Evolutionary conservation across 2,888 invertebrate genomes (phyloP).

Genomic region (Campoplex nolae): DNA sequence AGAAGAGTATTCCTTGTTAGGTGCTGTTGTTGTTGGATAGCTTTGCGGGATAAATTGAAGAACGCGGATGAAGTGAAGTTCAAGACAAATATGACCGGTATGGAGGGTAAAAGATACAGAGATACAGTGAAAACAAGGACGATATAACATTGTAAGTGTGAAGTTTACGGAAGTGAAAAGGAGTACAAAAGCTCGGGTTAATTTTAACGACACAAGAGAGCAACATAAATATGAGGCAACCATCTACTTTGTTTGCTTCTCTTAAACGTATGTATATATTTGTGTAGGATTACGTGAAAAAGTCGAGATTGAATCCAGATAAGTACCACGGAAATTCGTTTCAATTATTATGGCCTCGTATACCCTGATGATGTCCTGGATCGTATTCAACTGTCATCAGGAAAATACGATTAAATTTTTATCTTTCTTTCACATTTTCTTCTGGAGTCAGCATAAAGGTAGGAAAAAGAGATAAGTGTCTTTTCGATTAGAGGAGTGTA

Average conservation of each 20-base stretch:
- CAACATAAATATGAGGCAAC: conserved; percentile 34
- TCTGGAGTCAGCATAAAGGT: conserved; percentile 17
- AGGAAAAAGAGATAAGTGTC: conserved; percentile 11
- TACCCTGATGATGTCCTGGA: neutral
- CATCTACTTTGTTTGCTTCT: neutral
- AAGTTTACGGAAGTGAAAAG: conserved; percentile 51
- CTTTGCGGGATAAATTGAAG: conserved; percentile 42
- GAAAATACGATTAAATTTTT: conserved; percentile 17
- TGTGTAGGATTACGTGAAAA: neutral
- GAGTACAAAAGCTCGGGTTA: conserved; percentile 36
- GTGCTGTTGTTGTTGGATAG: neutral
- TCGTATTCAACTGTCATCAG: conserved; percentile 18
- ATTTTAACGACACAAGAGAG: neutral
- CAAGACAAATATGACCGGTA: conserved; percentile 37
- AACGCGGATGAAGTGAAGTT: conserved; percentile 59
- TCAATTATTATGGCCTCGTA: conserved; percentile 25
- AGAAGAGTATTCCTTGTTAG: neutral
- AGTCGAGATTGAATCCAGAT: conserved; percentile 41
- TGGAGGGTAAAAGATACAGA: neutral
- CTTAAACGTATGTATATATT: conserved; percentile 6
- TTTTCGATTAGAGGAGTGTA: conserved; percentile 12
- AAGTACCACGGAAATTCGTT: conserved; percentile 33
- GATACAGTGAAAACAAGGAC: conserved; percentile 14
- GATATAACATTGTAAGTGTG: conserved; percentile 45
- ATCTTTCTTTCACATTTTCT: neutral